Evolutionary conservation across 2,113 vertebrate genomes (phyloP).

Genomic region (Corvus moneduloides): DNA sequence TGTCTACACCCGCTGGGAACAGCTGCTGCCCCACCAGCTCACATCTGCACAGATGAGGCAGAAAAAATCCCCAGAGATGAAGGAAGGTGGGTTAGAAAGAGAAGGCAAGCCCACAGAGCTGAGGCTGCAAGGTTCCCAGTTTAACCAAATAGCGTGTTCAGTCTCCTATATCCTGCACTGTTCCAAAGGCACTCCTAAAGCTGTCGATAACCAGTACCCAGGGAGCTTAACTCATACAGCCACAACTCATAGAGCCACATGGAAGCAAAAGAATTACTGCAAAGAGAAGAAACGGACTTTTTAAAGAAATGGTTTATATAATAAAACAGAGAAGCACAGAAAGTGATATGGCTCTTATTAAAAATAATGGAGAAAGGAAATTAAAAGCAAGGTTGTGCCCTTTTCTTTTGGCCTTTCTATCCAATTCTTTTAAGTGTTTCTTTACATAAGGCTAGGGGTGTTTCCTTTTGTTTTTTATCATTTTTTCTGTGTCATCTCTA

Average conservation of each 20-base stretch:
- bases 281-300: background rate
- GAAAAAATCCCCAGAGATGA: accelerated
- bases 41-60: background rate
- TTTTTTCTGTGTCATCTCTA: background rate
- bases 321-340: background rate
- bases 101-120: background rate
- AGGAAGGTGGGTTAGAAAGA: background rate
- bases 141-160: background rate
- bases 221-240: background rate
- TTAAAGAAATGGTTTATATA: background rate
- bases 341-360: background rate
- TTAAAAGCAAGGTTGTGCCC: background rate
- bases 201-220: accelerated
- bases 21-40: background rate
- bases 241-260: background rate
- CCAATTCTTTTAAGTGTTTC: background rate
- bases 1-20: accelerated
- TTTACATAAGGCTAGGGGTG: background rate
- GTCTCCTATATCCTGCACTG: background rate
- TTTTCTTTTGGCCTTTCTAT: background rate
- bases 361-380: background rate
- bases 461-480: background rate
- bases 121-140: background rate
- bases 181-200: background rate
- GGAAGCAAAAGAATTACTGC: background rate